phyloP scores from a whole-genome alignment of 1,140 invertebrate genomes.

The Drosophila ercepeae region DNA sequence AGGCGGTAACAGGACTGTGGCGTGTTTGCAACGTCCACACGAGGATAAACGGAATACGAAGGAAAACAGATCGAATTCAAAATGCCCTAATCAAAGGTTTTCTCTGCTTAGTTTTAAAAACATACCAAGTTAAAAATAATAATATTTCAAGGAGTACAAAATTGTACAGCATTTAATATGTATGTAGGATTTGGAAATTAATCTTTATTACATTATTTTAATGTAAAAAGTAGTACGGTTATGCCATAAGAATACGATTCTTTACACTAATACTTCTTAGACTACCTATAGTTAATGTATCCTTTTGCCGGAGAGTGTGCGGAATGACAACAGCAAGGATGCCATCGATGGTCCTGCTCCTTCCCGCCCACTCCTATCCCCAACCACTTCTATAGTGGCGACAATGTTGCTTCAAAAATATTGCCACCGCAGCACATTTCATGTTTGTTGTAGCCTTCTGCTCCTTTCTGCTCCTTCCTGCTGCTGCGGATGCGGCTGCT shows the following conservation, averaged over 20 bases:
- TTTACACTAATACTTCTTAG: too few relatives aligned
- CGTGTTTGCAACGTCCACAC: conserved; percentile 70
- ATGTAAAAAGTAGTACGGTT: too few relatives aligned
- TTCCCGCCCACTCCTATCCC: background rate
- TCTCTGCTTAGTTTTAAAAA: too few relatives aligned
- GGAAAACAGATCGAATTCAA: conserved; percentile 2
- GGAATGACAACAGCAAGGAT: conserved; percentile 22
- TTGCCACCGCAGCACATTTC: conserved; percentile 76
- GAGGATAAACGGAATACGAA: conserved; percentile 48
- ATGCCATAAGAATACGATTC: too few relatives aligned
- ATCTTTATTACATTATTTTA: too few relatives aligned
- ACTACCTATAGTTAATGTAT: conserved; percentile 1
- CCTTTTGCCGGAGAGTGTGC: background rate
- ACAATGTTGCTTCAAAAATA: conserved; percentile 80
- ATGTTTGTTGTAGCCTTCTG: conserved; percentile 59
- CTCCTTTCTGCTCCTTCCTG: conserved; percentile 9
- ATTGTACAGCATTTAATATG: too few relatives aligned
- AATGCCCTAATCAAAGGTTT: conserved; percentile 14
- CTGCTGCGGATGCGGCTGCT: conserved; percentile 18
- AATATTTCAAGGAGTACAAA: too few relatives aligned
- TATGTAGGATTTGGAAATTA: too few relatives aligned
- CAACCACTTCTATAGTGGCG: conserved; percentile 49
- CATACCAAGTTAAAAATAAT: too few relatives aligned
- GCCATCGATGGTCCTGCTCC: conserved; percentile 57
- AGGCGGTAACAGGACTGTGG: conserved; percentile 49